A percentile compares a stretch with the other conserved stretches of the same genome.
These are phyloP conservation scores for Ammodytes dubius DNA, from an alignment of 2,113 vertebrate genomes.

Conservation along the genomic window DNA sequence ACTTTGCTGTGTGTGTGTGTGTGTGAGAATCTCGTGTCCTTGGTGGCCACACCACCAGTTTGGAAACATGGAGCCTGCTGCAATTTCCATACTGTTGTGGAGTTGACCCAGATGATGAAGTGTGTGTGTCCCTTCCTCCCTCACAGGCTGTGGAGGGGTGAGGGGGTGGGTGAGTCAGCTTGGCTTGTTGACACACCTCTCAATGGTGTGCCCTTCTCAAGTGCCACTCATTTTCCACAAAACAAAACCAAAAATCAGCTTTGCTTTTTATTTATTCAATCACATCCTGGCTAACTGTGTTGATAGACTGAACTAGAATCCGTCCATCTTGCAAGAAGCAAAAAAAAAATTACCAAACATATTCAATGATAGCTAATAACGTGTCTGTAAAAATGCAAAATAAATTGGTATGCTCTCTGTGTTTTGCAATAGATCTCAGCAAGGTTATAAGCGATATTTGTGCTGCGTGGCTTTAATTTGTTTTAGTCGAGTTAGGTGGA, in stretches of 20 bases:
- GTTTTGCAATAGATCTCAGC: constrained; percentile 21
- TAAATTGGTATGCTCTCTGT: constrained; percentile 1
- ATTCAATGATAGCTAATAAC: neutral
- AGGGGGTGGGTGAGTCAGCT: constrained; percentile 54
- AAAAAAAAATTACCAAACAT: neutral
- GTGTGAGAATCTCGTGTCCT: constrained; percentile 52
- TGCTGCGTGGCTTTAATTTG: constrained; percentile 70
- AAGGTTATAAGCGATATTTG: constrained; percentile 25
- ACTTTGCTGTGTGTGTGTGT: constrained; percentile 68
- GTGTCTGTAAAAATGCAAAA: constrained; percentile 2
- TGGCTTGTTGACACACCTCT: constrained; percentile 74
- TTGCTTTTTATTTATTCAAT: neutral
- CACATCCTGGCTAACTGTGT: constrained; percentile 11
- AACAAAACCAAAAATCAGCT: neutral
- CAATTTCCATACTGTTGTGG: constrained; percentile 50
- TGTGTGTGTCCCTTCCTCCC: constrained; percentile 63
- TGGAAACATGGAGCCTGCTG: constrained; percentile 51
- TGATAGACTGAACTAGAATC: constrained; percentile 1
- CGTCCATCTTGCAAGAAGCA: neutral
- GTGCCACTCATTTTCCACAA: constrained; percentile 42
- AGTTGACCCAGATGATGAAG: constrained; percentile 75
- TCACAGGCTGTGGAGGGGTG: constrained; percentile 19
- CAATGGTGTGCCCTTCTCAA: constrained; percentile 61
- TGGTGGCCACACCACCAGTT: constrained; percentile 41
- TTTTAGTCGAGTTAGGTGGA: constrained; percentile 73